phyloP scores from a whole-genome alignment of 2,888 invertebrate species.

The Eristalis pertinax region DNA sequence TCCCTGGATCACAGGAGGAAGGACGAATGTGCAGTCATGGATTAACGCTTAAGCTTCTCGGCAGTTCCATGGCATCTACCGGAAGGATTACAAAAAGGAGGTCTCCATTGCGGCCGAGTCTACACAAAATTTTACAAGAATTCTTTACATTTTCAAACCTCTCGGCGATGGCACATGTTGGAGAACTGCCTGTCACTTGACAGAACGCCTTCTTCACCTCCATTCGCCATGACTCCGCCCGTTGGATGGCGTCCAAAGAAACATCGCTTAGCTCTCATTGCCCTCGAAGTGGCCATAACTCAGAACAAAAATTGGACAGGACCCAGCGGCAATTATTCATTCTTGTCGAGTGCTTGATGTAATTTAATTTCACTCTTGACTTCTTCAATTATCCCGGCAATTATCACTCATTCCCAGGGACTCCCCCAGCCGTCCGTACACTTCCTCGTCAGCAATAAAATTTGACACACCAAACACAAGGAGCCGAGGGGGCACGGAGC shows the following conservation, averaged over 20 bases:
- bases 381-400: slow-evolving; percentile 44
- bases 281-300: background rate
- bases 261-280: background rate
- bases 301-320: background rate
- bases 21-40: too few relatives aligned
- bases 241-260: background rate
- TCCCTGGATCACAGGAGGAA: too few relatives aligned
- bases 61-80: too few relatives aligned
- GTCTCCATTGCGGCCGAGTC: background rate
- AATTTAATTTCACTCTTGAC: slow-evolving; percentile 56
- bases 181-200: background rate
- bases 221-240: background rate
- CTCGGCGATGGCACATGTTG: background rate
- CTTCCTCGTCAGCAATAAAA: slow-evolving; percentile 22
- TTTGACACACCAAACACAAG: background rate
- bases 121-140: background rate
- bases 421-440: background rate
- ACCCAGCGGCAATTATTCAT: slow-evolving; percentile 16
- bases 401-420: slow-evolving; percentile 8
- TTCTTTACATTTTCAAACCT: too few relatives aligned
- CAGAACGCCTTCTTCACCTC: background rate
- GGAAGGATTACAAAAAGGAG: too few relatives aligned
- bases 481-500: background rate
- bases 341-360: background rate
- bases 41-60: too few relatives aligned